Conservation (phyloP, 2,113 vertebrate genomes). For the Alosa alosa region DNA sequence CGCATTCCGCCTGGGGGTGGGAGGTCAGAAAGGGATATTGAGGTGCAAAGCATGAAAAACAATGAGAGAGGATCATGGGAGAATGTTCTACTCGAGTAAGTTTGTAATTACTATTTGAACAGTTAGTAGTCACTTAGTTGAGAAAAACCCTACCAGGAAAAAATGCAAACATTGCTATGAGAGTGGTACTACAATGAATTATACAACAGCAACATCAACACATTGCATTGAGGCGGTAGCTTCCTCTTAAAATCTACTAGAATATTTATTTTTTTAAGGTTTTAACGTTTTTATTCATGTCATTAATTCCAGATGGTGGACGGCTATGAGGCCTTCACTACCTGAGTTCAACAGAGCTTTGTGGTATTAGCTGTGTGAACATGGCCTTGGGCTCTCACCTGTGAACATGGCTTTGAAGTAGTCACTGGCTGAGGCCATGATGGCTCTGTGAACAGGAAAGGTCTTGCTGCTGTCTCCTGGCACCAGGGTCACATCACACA, state of each 20-base stretch:
- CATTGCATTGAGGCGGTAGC: no score
- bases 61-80: neutral
- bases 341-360: neutral
- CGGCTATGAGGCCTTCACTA: neutral
- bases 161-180: no score
- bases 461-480: slow-evolving; percentile 70
- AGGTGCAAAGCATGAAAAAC: neutral
- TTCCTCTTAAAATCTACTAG: no score
- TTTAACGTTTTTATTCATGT: neutral
- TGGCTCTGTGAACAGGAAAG: slow-evolving; percentile 74
- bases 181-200: neutral
- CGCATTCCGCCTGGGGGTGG: slow-evolving; percentile 73
- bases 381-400: slow-evolving; percentile 22
- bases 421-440: slow-evolving; percentile 79
- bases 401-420: slow-evolving; percentile 84
- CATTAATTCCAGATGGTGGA: neutral
- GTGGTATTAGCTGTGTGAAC: neutral
- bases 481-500: slow-evolving; percentile 74
- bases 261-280: no score
- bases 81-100: no score
- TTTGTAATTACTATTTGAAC: no score
- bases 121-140: neutral
- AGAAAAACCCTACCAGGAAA: no score
- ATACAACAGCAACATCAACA: neutral
- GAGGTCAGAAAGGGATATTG: neutral